Evolutionary conservation across 2,113 vertebrate genomes (phyloP).

Genomic region (Shinisaurus crocodilurus): DNA sequence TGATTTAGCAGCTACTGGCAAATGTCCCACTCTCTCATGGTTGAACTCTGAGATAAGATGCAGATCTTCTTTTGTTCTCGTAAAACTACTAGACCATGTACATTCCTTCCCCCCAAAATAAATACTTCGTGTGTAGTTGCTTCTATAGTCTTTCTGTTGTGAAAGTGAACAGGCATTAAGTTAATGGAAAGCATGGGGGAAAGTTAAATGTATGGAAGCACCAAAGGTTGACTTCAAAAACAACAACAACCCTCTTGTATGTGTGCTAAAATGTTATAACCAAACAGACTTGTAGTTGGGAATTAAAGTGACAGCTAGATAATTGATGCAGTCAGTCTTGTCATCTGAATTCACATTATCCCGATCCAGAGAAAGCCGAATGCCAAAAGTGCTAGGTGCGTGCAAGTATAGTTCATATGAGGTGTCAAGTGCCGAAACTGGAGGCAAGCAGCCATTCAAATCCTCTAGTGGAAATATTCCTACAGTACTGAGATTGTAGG

Average conservation of each 20-base stretch:
- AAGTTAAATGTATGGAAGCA: neutral
- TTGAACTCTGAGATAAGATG: conserved; percentile 64
- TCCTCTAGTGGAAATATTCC: neutral
- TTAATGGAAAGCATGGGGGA: conserved; percentile 16
- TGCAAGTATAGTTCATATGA: neutral
- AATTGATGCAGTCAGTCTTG: neutral
- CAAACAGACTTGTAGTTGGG: neutral
- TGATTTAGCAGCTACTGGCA: conserved; percentile 61
- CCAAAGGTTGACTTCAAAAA: neutral
- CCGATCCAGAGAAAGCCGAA: neutral
- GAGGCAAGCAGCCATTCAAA: neutral
- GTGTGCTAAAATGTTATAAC: neutral
- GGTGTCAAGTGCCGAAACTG: neutral
- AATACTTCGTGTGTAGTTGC: conserved; percentile 52
- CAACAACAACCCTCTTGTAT: neutral
- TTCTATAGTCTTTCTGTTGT: conserved; percentile 42
- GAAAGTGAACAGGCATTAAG: conserved; percentile 33
- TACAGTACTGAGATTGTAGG: neutral
- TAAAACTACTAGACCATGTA: conserved; percentile 52
- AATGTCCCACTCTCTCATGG: conserved; percentile 52
- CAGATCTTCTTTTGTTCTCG: conserved; percentile 65
- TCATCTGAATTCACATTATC: neutral
- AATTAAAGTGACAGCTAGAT: neutral
- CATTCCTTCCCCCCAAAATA: conserved; percentile 50
- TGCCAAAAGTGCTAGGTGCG: neutral